Conservation (phyloP, 2,888 invertebrate species). For the Noctua janthina region DNA sequence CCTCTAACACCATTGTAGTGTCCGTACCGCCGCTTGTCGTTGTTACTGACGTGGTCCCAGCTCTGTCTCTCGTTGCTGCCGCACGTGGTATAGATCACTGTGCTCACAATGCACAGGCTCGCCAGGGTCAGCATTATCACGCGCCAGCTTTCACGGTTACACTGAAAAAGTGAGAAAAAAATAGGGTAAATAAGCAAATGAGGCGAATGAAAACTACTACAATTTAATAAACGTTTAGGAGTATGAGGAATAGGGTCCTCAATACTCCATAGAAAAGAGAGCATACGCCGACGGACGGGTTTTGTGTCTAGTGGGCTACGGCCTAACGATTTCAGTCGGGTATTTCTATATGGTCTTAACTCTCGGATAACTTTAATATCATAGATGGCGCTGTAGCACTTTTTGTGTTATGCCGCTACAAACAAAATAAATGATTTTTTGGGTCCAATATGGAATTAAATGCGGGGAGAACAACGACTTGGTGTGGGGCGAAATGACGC, state of each 20-base stretch:
- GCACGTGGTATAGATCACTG: slow-evolving; percentile 91
- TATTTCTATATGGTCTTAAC: not conserved
- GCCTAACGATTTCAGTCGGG: not conserved
- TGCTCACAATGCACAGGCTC: slow-evolving; percentile 91
- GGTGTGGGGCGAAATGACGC: not conserved
- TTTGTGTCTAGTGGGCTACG: not conserved
- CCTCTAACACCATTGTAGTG: slow-evolving; percentile 73
- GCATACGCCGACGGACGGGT: not conserved
- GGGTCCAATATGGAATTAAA: not conserved
- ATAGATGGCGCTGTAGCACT: not conserved
- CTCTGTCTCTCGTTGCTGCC: slow-evolving; percentile 92
- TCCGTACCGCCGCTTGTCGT: slow-evolving; percentile 59
- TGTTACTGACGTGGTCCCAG: slow-evolving; percentile 91
- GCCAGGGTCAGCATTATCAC: slow-evolving; percentile 92
- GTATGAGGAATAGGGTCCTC: not conserved
- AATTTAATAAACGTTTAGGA: not conserved
- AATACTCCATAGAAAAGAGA: not conserved
- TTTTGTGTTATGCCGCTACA: not conserved
- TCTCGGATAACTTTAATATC: not conserved
- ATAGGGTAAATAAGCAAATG: not conserved
- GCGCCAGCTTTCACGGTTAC: slow-evolving; percentile 91
- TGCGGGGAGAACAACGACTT: not conserved
- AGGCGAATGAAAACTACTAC: not conserved
- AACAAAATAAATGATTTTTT: not conserved
- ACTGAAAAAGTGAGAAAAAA: slow-evolving; percentile 80